Evolutionary conservation across 2,113 vertebrate species (phyloP), one percentile per base, ranked within the genome.

Genomic region (Mugil cephalus): DNA sequence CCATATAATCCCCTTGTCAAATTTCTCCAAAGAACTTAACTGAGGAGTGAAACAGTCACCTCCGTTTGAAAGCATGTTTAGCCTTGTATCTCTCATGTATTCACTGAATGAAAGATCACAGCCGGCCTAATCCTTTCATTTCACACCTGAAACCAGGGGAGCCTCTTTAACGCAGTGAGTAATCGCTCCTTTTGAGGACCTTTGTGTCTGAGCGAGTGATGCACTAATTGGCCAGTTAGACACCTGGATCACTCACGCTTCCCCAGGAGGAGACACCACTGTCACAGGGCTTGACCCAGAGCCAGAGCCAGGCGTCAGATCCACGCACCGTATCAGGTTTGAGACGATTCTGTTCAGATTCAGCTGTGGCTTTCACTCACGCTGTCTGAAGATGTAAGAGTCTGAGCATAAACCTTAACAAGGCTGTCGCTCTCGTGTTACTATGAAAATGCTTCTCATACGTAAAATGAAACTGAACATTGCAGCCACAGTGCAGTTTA

Each of bases 361-460:
- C 61, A 75, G 75, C 72, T 74, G 78, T 51, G 55, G 51, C 68
- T 47, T 35, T 75, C 52, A 51, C 34, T 83, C 68, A 62, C 3
- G 24, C 36, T 12, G 10, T 46, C 1, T 10, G 39, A 69, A n/a
- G 52, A 69, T 46, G 39, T 58, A 42, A 36, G 51, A 46, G 62
- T 64, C 63, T 13, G 42, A 61, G 38, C 42, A 34, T 18, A 61
- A 61, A 45, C 47, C 9, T 30, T 30, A 30, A 30, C 24, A 30
- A 30, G 24, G 24, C 24, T 30, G 24, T 30, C 24, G 24, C 24
- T 30, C 34, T 63, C n/a, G 24, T 13, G 39, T 40, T 38, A 4
- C 11, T 17, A 6, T 39, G 9, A 42, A 51, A 21, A 51, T 36
- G 10, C 42, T 36, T 12, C 54, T 30, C 54, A 45, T 48, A 34